Evolutionary conservation across 2,888 invertebrate species (phyloP), one percentile per base, ranked within the genome.

Genomic region (Ernsta delagoae): DNA sequence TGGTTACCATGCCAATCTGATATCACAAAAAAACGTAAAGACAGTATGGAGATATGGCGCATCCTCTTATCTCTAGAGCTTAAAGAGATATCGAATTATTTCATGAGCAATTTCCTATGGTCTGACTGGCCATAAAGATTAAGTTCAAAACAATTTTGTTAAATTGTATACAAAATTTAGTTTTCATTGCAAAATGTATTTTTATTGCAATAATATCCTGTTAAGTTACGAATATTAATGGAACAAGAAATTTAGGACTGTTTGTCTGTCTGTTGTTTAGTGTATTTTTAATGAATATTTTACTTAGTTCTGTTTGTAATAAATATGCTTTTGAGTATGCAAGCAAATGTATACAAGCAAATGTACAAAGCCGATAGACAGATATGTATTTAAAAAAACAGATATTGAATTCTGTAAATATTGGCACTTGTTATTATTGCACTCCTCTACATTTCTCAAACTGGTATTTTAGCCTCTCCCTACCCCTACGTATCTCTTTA

Each of bases 21-120:
- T 90, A 59, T 80, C 83, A n/a, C 80, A 80, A 67, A 75, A 74
- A 45, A 75, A 74, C 31, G 77, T 78, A 65, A 75, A 56, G 60
- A 79, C 67, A 76, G 79, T 73, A 53, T 83, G 75, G 84, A 92
- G 77, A 76, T 93, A 90, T 88, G 92, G 92, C 77, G 84, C 84
- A 83, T 83, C 81, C 72, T 81, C 86, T 73, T 88, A 75, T 83
- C 86, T 88, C 70, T 89, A 90, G 89, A 92, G 76, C 86, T 90
- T 63, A 77, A 80, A 70, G 79, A 82, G 65, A 77, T 88, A 75
- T 82, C 85, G 57, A 79, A 86, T 72, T 76, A 78, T 66, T 79
- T 43, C 84, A 75, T 78, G 83, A 69, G 83, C 79, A 77, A 73
- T 68, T 84, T 86, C 75, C 73, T 79, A 76, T 84, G 81, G 86